Evolutionary conservation across 2,888 invertebrate species (phyloP).

Genomic region (Oconnorella tubifera): DNA sequence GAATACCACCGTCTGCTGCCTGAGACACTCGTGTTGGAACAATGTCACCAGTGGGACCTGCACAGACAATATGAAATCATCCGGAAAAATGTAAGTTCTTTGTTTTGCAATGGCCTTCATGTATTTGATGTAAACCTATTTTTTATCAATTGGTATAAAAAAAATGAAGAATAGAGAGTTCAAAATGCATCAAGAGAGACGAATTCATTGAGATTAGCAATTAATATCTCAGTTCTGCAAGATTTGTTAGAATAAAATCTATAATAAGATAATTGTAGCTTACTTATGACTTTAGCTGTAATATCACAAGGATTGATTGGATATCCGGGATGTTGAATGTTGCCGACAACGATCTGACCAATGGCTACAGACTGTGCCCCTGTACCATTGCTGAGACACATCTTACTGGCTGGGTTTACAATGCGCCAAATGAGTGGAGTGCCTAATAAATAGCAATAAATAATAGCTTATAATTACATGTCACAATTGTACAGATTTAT

Average conservation of each 20-base stretch:
- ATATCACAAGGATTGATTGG: slow-evolving; percentile 18
- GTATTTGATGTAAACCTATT: too few relatives aligned
- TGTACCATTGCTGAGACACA: slow-evolving; percentile 20
- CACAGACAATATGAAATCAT: not conserved
- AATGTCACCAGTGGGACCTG: slow-evolving; percentile 60
- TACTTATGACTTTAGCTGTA: slow-evolving; percentile 15
- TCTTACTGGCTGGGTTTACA: slow-evolving; percentile 21
- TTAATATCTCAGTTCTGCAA: too few relatives aligned
- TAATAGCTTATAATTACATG: not conserved
- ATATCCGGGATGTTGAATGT: slow-evolving; percentile 14
- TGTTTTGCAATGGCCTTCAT: too few relatives aligned
- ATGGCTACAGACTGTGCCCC: slow-evolving; percentile 10
- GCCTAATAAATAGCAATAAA: slow-evolving; percentile 9
- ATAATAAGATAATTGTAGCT: too few relatives aligned
- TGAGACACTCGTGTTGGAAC: slow-evolving; percentile 89
- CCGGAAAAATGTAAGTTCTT: too few relatives aligned
- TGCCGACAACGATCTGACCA: slow-evolving; percentile 16
- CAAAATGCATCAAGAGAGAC: too few relatives aligned
- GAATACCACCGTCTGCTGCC: slow-evolving; percentile 84
- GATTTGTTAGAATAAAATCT: too few relatives aligned
- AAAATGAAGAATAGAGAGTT: too few relatives aligned
- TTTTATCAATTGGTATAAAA: too few relatives aligned
- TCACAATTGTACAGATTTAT: not conserved
- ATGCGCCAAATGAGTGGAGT: slow-evolving; percentile 21
- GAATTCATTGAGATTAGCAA: too few relatives aligned